Evolutionary conservation across 2,888 invertebrate species (phyloP).

Genomic region (Leucophenga montana): DNA sequence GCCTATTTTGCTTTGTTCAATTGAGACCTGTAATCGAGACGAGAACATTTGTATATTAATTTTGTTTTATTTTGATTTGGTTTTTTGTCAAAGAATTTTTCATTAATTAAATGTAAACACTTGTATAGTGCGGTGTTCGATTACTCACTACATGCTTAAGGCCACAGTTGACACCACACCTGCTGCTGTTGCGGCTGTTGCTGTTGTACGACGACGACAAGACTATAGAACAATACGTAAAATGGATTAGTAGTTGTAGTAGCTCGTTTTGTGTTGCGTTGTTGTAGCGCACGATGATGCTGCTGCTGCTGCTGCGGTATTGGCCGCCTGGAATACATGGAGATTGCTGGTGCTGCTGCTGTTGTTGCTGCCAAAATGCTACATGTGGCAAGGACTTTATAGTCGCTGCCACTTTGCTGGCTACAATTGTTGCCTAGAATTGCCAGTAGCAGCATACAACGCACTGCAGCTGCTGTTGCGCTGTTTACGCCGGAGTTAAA

Average conservation of each 20-base stretch:
- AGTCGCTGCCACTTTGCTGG: slow-evolving; percentile 63
- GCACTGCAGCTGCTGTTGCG: background rate
- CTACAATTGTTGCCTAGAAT: slow-evolving; percentile 40
- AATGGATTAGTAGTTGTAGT: too few relatives aligned
- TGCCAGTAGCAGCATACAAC: slow-evolving; percentile 20
- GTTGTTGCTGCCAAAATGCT: slow-evolving; percentile 62
- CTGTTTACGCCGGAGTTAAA: background rate
- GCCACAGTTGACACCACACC: slow-evolving; percentile 67
- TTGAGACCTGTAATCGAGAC: slow-evolving; percentile 42
- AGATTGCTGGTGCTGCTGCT: slow-evolving; percentile 36
- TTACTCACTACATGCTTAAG: slow-evolving; percentile 69
- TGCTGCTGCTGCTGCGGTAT: slow-evolving; percentile 41
- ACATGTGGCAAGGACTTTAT: slow-evolving; percentile 38
- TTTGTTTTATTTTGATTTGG: too few relatives aligned
- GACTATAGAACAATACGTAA: background rate
- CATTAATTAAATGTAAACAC: background rate
- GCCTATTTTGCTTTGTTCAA: slow-evolving; percentile 33
- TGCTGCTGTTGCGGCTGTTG: slow-evolving; percentile 50
- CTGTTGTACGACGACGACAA: slow-evolving; percentile 21
- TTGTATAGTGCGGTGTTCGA: background rate
- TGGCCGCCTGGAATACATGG: slow-evolving; percentile 60
- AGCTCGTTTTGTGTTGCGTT: background rate
- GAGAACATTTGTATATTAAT: background rate
- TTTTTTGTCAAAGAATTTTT: background rate
- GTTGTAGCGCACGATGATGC: slow-evolving; percentile 36